Base-by-base conservation (phyloP, 2,113 vertebrate genomes). In the Stegastes partitus region DNA sequence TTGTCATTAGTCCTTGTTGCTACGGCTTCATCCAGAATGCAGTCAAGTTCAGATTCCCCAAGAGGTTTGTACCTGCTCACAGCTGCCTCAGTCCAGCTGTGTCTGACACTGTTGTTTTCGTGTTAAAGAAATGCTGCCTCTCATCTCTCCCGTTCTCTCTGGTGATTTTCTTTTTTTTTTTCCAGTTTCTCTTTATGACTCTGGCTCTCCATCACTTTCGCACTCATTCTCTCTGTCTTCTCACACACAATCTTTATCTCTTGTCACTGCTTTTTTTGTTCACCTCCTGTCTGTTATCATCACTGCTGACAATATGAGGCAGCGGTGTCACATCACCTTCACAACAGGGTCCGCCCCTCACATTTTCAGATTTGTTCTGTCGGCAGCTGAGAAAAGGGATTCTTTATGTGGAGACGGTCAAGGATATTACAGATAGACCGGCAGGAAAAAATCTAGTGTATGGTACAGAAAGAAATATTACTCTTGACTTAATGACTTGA, bases 11-110 rank as follows among this genome's bases (percentile, higher is more conserved):
- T 63, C 98, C 98, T 0, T 99, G 98, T 91, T 99, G 98, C 91
- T 99, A 99, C 0, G 98, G 98, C 65, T 99, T 99, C 93, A 96
- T 99, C 84, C 98, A 99, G 89, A 99, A 99, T 45, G 99, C 98
- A 1, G 74, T 95, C 65, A 99, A 96, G 93, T 96, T 97, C 91
- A 94, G 89, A 64, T 99, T 99, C 86, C 98, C 98, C 62, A 95
- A 91, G 91, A 99, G 98, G 98, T 99, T 63, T 64, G 89, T 90
- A 53, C 28, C 56, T 23, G 26, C 59, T 15, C 21, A 5, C 49
- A 1, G 2, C 61, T 34, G 39, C 50, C 37, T 72, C 39, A 2
- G 28, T 47, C 34, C 47, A 22, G 22, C 44, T 56, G 5, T 74
- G 42, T 78, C 47, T 61, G 61, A 68, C 34, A 54, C 69, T 64